Percentiles rank a stretch among this genome's conserved stretches.
phyloP scores from a whole-genome alignment of 2,113 vertebrate species.

The Pagrus major region DNA sequence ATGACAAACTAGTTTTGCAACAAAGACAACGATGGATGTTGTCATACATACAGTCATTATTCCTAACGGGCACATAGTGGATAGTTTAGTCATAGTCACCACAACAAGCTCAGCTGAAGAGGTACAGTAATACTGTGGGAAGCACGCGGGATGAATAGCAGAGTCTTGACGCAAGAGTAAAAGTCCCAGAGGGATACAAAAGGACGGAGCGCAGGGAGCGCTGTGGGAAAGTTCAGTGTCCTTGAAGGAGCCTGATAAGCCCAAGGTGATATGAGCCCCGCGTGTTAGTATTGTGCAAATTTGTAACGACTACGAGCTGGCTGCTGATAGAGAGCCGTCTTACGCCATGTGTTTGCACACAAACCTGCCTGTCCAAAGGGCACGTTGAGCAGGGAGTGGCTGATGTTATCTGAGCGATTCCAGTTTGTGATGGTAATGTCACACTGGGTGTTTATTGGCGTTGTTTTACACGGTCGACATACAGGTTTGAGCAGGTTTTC shows the following conservation, averaged over 20 bases:
- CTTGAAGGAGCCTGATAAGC: constrained; percentile 79
- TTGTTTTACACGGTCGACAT: constrained; percentile 32
- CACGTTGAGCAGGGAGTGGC: constrained; percentile 54
- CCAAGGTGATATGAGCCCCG: constrained; percentile 60
- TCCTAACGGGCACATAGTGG: constrained; percentile 37
- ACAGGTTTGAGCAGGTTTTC: constrained; percentile 64
- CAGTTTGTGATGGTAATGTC: constrained; percentile 47
- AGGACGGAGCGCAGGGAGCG: constrained; percentile 41
- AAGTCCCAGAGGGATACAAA: constrained; percentile 32
- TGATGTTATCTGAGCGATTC: constrained; percentile 46
- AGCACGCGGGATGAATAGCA: constrained; percentile 50
- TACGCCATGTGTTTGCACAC: constrained; percentile 56
- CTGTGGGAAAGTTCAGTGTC: constrained; percentile 79
- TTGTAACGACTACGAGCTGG: constrained; percentile 61
- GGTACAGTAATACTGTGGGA: constrained; percentile 62
- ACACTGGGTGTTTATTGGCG: constrained; percentile 15
- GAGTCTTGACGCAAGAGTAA: constrained; percentile 62
- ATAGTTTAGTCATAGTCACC: constrained; percentile 57
- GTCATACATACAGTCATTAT: constrained; percentile 49
- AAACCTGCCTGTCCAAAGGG: constrained; percentile 65
- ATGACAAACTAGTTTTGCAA: constrained; percentile 71
- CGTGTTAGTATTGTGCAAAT: constrained; percentile 73
- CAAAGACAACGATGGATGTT: constrained; percentile 36
- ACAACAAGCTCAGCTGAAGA: constrained; percentile 24
- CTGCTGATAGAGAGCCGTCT: constrained; percentile 58